A percentile compares a stretch with the other conserved stretches of the same genome.
Conservation (phyloP, 2,888 invertebrate genomes). For the Azorinus chamasolen region DNA sequence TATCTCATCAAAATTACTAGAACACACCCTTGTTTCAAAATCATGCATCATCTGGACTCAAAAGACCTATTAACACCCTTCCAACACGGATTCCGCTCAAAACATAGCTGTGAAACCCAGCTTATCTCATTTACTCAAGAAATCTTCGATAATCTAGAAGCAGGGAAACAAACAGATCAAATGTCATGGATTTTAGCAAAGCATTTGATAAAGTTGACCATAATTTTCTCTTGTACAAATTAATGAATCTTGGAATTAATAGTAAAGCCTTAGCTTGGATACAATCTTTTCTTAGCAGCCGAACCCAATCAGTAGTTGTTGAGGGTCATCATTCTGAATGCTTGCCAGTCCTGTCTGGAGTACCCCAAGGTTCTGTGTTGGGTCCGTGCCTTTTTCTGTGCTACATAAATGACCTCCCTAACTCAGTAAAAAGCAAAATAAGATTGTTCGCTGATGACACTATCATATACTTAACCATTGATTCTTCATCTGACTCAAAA, state of each 20-base stretch:
- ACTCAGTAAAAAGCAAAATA: background rate
- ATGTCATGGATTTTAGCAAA: slow-evolving; percentile 12
- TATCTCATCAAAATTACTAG: slow-evolving; percentile 33
- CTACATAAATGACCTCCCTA: slow-evolving; percentile 26
- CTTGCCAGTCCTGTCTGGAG: slow-evolving; percentile 23
- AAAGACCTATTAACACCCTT: slow-evolving; percentile 3
- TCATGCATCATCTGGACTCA: slow-evolving; percentile 23
- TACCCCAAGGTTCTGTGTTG: slow-evolving; percentile 35
- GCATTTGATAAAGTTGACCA: slow-evolving; percentile 28
- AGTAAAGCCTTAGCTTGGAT: too few species aligned
- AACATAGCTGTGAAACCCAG: slow-evolving; percentile 31
- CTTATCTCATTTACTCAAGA: slow-evolving; percentile 14
- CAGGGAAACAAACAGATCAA: slow-evolving; percentile 20
- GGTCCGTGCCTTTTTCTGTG: slow-evolving; percentile 30
- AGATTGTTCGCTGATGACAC: slow-evolving; percentile 19
- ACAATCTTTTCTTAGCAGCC: too few species aligned
- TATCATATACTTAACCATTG: slow-evolving; percentile 8
- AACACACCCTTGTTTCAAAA: slow-evolving; percentile 34
- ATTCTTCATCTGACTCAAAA: background rate
- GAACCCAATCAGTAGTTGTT: slow-evolving; percentile 28
- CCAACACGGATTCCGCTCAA: slow-evolving; percentile 24
- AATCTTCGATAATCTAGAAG: slow-evolving; percentile 3
- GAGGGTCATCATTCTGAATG: slow-evolving; percentile 13
- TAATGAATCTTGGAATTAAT: slow-evolving; percentile 7
- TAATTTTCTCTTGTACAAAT: slow-evolving; percentile 7